Conservation (phyloP, 2,113 vertebrate species). For the Promerops cafer region DNA sequence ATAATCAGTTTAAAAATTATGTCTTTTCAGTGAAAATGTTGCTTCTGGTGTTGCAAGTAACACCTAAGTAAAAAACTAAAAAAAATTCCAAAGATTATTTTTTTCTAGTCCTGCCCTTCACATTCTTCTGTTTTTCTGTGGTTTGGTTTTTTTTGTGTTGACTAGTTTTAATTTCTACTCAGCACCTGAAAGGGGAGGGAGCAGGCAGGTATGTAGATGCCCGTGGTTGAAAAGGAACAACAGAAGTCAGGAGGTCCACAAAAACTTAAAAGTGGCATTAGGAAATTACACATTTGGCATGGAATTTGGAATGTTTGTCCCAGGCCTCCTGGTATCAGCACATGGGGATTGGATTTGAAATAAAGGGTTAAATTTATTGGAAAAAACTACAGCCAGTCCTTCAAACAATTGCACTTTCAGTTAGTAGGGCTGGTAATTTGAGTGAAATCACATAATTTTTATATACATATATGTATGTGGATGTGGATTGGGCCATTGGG, state of each 20-base stretch:
- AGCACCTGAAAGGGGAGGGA: background rate
- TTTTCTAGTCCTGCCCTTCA: background rate
- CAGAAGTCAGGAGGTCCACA: background rate
- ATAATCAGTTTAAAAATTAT: background rate
- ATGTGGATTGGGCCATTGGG: background rate
- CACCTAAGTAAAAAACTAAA: background rate
- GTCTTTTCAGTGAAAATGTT: background rate
- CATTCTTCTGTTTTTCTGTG: background rate
- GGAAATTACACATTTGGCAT: background rate
- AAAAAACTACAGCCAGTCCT: background rate
- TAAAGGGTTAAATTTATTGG: background rate
- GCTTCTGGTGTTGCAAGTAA: background rate
- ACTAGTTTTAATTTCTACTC: background rate
- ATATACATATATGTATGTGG: background rate
- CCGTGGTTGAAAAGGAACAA: accelerated
- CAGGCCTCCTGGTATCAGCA: background rate
- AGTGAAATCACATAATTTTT: background rate
- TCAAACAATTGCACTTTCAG: background rate
- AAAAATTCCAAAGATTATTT: background rate
- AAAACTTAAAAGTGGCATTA: background rate
- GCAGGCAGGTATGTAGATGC: no score
- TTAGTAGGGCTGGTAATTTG: background rate
- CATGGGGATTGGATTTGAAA: background rate
- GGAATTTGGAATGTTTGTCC: background rate
- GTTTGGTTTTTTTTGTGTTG: background rate